Evolutionary conservation across 2,888 invertebrate species (phyloP).

Genomic region (Andrena trimmerana): DNA sequence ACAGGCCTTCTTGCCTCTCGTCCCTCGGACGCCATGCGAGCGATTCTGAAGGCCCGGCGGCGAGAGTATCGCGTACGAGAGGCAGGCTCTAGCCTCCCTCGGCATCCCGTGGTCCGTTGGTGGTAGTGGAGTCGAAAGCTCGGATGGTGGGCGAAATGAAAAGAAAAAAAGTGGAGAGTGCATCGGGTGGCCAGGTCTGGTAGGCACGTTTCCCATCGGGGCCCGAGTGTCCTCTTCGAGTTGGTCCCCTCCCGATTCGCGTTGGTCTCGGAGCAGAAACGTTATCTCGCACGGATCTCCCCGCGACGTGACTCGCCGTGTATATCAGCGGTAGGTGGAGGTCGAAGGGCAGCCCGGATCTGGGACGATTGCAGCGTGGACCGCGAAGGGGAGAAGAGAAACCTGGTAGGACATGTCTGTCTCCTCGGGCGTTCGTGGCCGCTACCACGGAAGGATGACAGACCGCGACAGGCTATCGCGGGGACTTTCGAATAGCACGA

Average conservation of each 20-base stretch:
- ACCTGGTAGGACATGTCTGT: conserved; percentile 20
- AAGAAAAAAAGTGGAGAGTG: not conserved
- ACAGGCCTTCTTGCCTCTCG: conserved; percentile 22
- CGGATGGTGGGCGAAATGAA: not conserved
- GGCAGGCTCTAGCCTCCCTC: no score
- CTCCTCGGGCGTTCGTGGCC: not conserved
- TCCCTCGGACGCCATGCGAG: conserved; percentile 27
- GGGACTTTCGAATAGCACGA: conserved; percentile 33
- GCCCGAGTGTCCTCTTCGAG: conserved; percentile 52
- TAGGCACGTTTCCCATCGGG: conserved; percentile 41
- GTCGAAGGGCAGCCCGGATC: conserved; percentile 67
- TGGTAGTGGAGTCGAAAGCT: not conserved
- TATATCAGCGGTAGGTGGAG: conserved; percentile 61
- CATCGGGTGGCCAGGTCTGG: conserved; percentile 17
- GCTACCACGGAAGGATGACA: conserved; percentile 12
- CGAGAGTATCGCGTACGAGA: no score
- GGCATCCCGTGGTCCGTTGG: no score
- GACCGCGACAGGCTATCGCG: not conserved
- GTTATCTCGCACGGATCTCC: conserved; percentile 43
- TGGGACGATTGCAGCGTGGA: conserved; percentile 62
- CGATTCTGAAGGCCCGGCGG: conserved; percentile 27
- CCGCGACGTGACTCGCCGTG: conserved; percentile 57
- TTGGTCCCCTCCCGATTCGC: conserved; percentile 55
- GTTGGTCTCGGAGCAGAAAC: conserved; percentile 60
- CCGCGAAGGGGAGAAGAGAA: conserved; percentile 34